A percentile compares a stretch with the other conserved stretches of the same genome.
These are phyloP conservation scores for Bradypus variegatus DNA, from an alignment of 2,797 vertebrate genomes.

Conservation along the genomic window DNA sequence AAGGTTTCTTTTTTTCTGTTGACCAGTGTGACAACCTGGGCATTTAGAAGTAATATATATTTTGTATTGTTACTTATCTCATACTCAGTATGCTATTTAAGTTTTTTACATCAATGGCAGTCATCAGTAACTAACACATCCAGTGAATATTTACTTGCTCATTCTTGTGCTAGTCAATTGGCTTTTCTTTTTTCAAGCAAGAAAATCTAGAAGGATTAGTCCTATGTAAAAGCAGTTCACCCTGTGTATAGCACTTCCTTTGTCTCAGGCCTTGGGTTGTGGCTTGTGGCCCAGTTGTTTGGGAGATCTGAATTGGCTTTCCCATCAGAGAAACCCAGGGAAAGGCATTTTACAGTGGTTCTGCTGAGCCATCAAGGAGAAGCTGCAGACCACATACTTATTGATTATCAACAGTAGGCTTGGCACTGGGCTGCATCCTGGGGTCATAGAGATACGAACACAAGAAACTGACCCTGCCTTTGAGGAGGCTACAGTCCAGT, in stretches of 20 bases:
- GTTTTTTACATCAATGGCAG: neutral
- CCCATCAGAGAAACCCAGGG: neutral
- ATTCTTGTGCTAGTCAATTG: neutral
- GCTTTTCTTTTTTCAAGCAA: constrained; percentile 13
- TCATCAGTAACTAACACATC: neutral
- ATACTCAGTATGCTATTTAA: neutral
- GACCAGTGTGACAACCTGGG: neutral
- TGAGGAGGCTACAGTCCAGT: neutral
- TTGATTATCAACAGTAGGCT: neutral
- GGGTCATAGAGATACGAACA: neutral
- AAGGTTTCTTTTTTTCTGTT: neutral
- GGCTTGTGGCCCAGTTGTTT: neutral
- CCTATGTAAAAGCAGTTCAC: neutral
- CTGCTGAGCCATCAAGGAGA: neutral
- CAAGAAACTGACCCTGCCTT: neutral
- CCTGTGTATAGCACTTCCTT: neutral
- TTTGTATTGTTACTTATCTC: neutral
- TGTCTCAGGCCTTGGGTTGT: neutral
- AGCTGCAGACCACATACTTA: neutral
- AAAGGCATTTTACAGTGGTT: neutral
- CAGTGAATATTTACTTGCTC: neutral
- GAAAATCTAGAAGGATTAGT: neutral
- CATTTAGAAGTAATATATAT: neutral
- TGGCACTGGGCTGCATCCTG: neutral
- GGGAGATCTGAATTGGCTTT: neutral